phyloP scores from a whole-genome alignment of 2,888 invertebrate species.

The Chymomyza fuscimana region DNA sequence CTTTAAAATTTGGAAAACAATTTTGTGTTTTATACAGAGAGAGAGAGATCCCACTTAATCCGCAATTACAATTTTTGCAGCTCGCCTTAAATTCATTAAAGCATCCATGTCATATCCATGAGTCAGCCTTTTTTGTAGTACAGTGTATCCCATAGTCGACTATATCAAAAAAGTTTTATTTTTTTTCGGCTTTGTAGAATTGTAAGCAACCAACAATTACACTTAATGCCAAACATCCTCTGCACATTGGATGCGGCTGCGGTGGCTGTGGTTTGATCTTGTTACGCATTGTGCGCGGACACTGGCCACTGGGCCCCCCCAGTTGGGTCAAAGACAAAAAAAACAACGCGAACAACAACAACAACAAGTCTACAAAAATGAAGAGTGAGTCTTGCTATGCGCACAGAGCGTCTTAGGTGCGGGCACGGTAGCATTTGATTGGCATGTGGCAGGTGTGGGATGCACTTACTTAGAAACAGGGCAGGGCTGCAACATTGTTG shows the following conservation, averaged over 20 bases:
- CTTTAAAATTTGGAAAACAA: no score
- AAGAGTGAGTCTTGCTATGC: not conserved
- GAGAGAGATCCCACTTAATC: no score
- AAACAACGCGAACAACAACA: not conserved
- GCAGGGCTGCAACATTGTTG: not conserved
- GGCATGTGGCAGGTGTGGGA: constrained; percentile 34
- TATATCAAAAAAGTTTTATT: not conserved
- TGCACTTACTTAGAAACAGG: not conserved
- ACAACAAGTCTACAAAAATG: not conserved
- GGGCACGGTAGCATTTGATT: constrained; percentile 43
- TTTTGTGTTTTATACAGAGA: no score
- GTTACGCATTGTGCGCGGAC: constrained; percentile 62
- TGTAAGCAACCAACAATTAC: constrained; percentile 63
- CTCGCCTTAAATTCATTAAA: no score
- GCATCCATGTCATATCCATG: no score
- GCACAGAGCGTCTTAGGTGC: constrained; percentile 1
- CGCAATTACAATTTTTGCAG: no score
- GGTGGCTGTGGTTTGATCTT: constrained; percentile 73
- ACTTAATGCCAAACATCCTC: constrained; percentile 76
- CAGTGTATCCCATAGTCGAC: no score
- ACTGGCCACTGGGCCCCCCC: constrained; percentile 20
- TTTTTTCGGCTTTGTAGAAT: constrained; percentile 8
- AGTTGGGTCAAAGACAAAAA: constrained; percentile 6
- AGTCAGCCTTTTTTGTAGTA: no score
- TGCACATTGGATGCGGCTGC: constrained; percentile 34